Evolutionary conservation across 1,140 invertebrate species (phyloP), one percentile per base, ranked within the genome.

Genomic region (Sitophilus oryzae): DNA sequence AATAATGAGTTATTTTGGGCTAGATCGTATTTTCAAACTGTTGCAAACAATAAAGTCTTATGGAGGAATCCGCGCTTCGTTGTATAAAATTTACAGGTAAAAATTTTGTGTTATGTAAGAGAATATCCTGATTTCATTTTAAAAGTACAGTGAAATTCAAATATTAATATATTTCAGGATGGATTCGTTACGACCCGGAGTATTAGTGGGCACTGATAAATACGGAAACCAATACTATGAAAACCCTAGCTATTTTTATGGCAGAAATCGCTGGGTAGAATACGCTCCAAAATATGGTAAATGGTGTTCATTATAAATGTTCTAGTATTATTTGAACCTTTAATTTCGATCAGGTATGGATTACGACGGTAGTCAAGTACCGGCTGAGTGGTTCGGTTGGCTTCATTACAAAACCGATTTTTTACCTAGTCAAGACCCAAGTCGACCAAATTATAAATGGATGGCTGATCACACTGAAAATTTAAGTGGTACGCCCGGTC

Each of bases 151-250:
- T 21, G 0, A 35, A 14, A 36, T 9, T n/a, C 23, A 52, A 44
- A 16, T 46, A 25, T 16, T 11, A 3, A 11, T 10, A 52, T 62
- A 61, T 74, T 77, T 56, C 66, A 92, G 93, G 68, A 83, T 82
- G 63, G 94, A 98, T 76, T 86, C 88, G 0, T 65, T 96, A 16
- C 96, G 95, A 76, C 77, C 79, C 36, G 95, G 95, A 18, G 83
- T 73, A 0, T 69, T 93, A 0, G 80, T 98, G n/a, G 96, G 96
- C n/a, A 81, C 80, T 53, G 96, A 99, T 72, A 87, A 92, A 70
- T 94, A 84, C 73, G 96, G 96, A 23, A 99, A 99, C 74, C 93
- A 89, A 71, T 99, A 99, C 72, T 99, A 81, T 72, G 86, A 98
- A 78, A 96, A 97, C 69, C 84, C 88, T 20, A 75, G 78, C 36